Conservation (phyloP, 2,797 vertebrate genomes). For the Spinus olivaceus region DNA sequence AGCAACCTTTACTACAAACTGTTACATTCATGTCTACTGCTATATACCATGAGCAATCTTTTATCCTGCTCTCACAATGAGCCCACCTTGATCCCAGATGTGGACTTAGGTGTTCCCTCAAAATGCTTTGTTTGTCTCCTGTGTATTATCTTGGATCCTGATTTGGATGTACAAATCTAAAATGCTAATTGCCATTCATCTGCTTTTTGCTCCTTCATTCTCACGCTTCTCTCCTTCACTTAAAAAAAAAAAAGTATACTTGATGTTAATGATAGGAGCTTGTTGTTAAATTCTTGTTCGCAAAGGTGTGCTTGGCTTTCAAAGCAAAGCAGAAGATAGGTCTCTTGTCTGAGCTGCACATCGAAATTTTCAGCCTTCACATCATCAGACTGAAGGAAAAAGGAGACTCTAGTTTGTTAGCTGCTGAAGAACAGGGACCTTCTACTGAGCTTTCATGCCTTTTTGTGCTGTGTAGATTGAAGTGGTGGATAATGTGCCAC, state of each 20-base stretch:
- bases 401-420: background rate
- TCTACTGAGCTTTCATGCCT: conserved; percentile 35
- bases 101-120: background rate
- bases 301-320: background rate
- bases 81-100: background rate
- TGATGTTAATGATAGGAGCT: background rate
- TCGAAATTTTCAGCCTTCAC: background rate
- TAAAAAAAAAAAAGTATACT: background rate
- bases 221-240: background rate
- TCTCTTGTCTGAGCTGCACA: background rate
- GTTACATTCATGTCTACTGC: background rate
- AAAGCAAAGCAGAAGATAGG: background rate
- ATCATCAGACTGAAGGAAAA: background rate
- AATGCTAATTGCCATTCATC: background rate
- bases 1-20: background rate
- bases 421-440: background rate
- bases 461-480: conserved; percentile 19
- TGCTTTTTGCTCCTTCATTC: background rate
- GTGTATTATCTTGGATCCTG: background rate
- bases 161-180: background rate
- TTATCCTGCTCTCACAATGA: background rate
- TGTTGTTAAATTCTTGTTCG: background rate
- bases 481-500: conserved; percentile 7
- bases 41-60: background rate
- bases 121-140: background rate